phyloP scores from a whole-genome alignment of 1,140 invertebrate species.

The Panagrolaimus sp. region DNA sequence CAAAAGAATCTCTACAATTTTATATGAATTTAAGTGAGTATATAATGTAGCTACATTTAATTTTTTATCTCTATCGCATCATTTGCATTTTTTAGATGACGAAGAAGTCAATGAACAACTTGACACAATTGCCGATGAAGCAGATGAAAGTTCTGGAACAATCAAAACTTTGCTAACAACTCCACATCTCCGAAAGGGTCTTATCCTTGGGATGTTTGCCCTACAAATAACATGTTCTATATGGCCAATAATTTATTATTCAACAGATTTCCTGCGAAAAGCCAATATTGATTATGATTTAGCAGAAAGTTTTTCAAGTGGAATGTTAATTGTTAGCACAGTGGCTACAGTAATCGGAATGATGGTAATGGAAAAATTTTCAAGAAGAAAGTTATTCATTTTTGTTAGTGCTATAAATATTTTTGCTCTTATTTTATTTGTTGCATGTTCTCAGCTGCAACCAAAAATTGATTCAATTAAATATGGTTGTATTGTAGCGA shows the following conservation, averaged over 20 bases:
- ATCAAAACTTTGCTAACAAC: constrained; percentile 23
- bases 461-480: constrained; percentile 14
- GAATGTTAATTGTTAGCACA: constrained; percentile 40
- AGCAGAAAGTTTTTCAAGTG: constrained; percentile 34
- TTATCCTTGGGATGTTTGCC: constrained; percentile 36
- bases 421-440: constrained; percentile 28
- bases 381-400: constrained; percentile 30
- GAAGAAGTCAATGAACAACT: neutral
- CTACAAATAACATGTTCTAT: constrained; percentile 43
- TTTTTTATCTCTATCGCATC: neutral
- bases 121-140: neutral
- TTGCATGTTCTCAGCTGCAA: constrained; percentile 24
- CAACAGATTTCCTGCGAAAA: constrained; percentile 36
- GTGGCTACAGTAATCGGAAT: constrained; percentile 37
- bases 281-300: constrained; percentile 27
- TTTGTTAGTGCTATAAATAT: constrained; percentile 34
- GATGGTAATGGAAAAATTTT: constrained; percentile 35
- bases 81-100: neutral
- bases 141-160: constrained; percentile 6
- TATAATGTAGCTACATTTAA: no score
- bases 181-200: constrained; percentile 27
- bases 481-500: constrained; percentile 36
- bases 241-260: constrained; percentile 43
- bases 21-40: constrained; percentile 29
- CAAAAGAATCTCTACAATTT: constrained; percentile 30